Evolutionary conservation across 2,797 vertebrate genomes (phyloP), one percentile per base, ranked within the genome.

Genomic region (Ara ararauna): DNA sequence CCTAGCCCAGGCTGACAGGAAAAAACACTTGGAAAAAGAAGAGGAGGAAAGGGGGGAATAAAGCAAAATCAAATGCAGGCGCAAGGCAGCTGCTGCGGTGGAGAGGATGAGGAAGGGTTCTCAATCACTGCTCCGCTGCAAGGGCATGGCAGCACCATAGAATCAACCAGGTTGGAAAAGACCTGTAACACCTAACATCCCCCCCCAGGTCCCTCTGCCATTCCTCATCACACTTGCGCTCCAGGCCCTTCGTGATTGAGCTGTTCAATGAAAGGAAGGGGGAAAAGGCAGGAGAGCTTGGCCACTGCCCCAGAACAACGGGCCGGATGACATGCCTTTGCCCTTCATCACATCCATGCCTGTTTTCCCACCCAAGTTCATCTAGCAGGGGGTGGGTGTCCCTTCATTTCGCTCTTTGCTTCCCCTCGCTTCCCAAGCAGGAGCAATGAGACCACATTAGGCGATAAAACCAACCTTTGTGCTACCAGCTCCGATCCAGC

Each of bases 31-130:
- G 77, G 80, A 71, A 86, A 89, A 79, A 62, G 91, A 72, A 50
- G 38, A 29, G 7, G 42, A 34, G 51, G 27, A 5, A 6, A 3
- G 3, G 3, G 5, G 7, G 4, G 1, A 2, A 2, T 3, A 3
- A 19, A 48, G 56, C 19, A 30, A 89, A 50, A 21, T 14, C 36
- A 38, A 48, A 77, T 32, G 53, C 34, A 62, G 32, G 81, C 47
- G 45, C 23, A 64, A 73, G 72, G 60, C 91, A 80, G 73, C 61
- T 64, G 81, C 86, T n/a, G 34, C 11, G 38, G 68, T 0, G 0
- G 80, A 79, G 71, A 64, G 85, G 71, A 56, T 0, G 13, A 91
- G 65, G 74, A 91, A 88, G 47, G 78, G n/a, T 74, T 85, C 92
- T 94, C 87, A 90, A 77, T 82, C 73, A 18, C 75, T 34, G 61